phyloP scores from a whole-genome alignment of 2,113 vertebrate species.

The Leucopsar rothschildi region DNA sequence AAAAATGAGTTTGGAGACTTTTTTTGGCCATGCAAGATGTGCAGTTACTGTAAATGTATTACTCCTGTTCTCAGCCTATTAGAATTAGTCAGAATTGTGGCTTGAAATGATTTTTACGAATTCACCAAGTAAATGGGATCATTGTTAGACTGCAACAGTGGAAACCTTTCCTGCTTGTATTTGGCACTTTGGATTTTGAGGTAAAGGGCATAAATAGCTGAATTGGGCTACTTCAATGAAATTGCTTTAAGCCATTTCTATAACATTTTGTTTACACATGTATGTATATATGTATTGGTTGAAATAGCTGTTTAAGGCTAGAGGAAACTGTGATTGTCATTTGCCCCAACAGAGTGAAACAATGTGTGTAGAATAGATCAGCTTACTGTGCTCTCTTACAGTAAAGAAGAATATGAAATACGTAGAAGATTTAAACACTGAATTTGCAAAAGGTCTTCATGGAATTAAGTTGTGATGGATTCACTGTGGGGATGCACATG shows the following conservation, averaged over 20 bases:
- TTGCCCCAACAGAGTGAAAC: neutral
- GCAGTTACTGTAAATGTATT: slow-evolving; percentile 52
- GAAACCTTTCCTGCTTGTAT: slow-evolving; percentile 9
- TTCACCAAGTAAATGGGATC: slow-evolving; percentile 38
- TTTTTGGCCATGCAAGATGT: slow-evolving; percentile 15
- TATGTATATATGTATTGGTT: neutral
- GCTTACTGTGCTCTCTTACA: neutral
- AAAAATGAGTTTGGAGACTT: slow-evolving; percentile 1
- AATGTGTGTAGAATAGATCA: neutral
- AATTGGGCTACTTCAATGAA: neutral
- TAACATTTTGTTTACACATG: slow-evolving; percentile 1
- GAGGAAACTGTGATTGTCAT: neutral
- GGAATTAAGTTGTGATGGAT: neutral
- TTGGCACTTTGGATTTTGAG: slow-evolving; percentile 18
- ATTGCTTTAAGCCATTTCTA: neutral
- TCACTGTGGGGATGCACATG: neutral
- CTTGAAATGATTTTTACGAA: slow-evolving; percentile 62
- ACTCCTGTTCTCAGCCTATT: slow-evolving; percentile 31
- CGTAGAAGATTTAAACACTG: neutral
- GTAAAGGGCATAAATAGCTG: slow-evolving; percentile 14
- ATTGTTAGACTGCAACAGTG: neutral
- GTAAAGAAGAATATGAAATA: neutral
- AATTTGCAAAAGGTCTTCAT: neutral
- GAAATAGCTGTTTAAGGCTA: slow-evolving; percentile 4
- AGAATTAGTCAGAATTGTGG: slow-evolving; percentile 54